Percentiles rank a stretch among this genome's conserved stretches.
phyloP scores from a whole-genome alignment of 1,140 invertebrate species.

The Lordiphosa mommai region DNA sequence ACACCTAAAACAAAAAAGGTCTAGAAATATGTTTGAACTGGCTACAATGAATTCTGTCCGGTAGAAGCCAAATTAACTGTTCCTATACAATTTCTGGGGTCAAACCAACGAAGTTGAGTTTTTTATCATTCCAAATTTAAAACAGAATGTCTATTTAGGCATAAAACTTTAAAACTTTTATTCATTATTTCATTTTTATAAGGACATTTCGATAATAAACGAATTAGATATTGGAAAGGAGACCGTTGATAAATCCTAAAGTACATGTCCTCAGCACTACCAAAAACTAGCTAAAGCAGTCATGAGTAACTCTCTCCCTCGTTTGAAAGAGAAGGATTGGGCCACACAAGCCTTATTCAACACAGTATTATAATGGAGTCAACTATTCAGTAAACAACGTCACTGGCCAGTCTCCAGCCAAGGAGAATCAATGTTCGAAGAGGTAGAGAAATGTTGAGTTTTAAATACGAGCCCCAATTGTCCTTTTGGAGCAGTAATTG shows the following conservation, averaged over 20 bases:
- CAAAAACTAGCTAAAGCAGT: not conserved
- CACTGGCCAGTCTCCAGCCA: slow-evolving; percentile 15
- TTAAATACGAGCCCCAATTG: too few relatives aligned
- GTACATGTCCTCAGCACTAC: too few relatives aligned
- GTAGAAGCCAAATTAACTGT: not conserved
- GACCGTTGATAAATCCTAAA: too few relatives aligned
- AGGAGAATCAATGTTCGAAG: too few relatives aligned
- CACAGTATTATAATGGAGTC: slow-evolving; percentile 11
- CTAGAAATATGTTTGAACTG: not conserved
- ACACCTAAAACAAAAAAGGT: too few relatives aligned
- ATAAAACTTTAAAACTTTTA: not conserved
- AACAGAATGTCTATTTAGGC: not conserved
- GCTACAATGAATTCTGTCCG: not conserved
- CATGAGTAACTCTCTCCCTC: not conserved
- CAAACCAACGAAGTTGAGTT: not conserved
- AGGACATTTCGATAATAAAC: too few relatives aligned
- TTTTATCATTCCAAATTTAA: not conserved
- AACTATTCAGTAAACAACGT: slow-evolving; percentile 8
- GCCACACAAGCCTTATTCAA: slow-evolving; percentile 1
- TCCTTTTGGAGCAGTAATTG: not conserved
- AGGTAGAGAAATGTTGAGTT: too few relatives aligned
- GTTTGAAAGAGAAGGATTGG: slow-evolving; percentile 5
- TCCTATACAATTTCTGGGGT: too few relatives aligned
- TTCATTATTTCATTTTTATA: too few relatives aligned
- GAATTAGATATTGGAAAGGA: not conserved